Evolutionary conservation across 2,888 invertebrate species (phyloP), one percentile per base, ranked within the genome.

Genomic region (Cyrtodaria siliqua): DNA sequence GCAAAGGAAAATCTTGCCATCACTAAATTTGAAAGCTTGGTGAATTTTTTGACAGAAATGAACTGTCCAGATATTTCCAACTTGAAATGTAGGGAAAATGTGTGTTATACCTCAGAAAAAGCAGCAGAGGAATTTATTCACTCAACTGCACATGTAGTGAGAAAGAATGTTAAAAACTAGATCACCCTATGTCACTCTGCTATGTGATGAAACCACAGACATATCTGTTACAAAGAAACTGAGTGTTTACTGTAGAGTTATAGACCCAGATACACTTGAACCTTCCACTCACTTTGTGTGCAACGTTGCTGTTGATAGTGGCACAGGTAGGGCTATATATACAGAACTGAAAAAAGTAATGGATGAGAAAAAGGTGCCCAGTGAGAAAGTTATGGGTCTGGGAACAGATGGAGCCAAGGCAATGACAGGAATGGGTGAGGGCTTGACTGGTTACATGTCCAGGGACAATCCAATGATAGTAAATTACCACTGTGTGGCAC

Each of bases 401-500:
- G 57, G 57, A 14, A 57, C 55, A 26, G 50, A 67, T 59, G 68
- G 38, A 16, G 57, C 38, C 14, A 20, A 26, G n/a, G 57, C 42
- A 6, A 67, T 67, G 66, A 38, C 40, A 38, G 40, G 40, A 12
- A 38, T 38, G 29, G 47, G 16, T 20, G 27, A 14, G 4, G 66
- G 47, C 20, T 16, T 67, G 20, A 29, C 66, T 47, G 66, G 44
- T 14, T 49, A 16, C 9, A 47, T 67, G 18, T 18, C 2, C n/a
- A 29, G 23, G 20, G 49, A 47, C 3, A 67, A 67, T 23, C 57
- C 49, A 6, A 24, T 47, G 24, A 18, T 67, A 14, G 14, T 67
- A 23, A 67, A 67, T 40, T 29, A 57, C 24, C 66, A 57, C 24
- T 67, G 49, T 27, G 53, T 57, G n/a, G n/a, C n/a, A n/a, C n/a